These are phyloP conservation scores for Oscarella lobularis DNA, from an alignment of 37 sponge, comb jelly and placozoan species.

Conservation along the genomic window DNA sequence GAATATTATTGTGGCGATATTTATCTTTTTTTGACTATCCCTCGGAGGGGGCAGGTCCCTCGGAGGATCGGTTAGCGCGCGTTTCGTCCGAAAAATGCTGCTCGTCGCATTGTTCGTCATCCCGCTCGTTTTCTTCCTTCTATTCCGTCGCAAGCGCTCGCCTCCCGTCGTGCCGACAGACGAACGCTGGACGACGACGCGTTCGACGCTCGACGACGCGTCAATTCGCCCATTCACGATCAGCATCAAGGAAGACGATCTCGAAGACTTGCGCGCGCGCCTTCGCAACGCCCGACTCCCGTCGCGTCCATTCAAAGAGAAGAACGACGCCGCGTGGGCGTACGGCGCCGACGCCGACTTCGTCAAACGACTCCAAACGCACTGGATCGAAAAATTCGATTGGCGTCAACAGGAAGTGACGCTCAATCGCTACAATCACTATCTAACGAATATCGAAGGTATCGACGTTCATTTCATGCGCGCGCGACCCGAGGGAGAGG, in stretches of 20 bases:
- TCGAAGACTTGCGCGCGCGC: background rate
- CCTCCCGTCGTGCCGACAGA: background rate
- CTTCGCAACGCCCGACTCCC: no score
- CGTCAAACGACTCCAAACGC: background rate
- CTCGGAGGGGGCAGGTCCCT: no score
- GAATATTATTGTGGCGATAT: no score
- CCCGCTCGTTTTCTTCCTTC: no score
- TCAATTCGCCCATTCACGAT: background rate
- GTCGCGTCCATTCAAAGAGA: no score
- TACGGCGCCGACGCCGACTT: background rate
- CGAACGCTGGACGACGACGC: background rate
- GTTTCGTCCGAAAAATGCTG: no score
- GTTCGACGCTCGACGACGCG: background rate
- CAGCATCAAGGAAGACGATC: background rate
- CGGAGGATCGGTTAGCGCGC: no score
- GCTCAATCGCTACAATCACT: background rate
- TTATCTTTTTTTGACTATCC: no score
- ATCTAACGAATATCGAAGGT: slow-evolving; percentile 6
- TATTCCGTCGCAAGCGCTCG: background rate
- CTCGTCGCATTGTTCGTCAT: no score
- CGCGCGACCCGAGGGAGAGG: background rate
- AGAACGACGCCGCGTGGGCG: no score
- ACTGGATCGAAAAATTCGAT: slow-evolving; percentile 6
- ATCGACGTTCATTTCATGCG: background rate
- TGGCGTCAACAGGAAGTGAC: slow-evolving; percentile 7